phyloP scores from a whole-genome alignment of 1,140 invertebrate genomes.

The Drosophila azteca region DNA sequence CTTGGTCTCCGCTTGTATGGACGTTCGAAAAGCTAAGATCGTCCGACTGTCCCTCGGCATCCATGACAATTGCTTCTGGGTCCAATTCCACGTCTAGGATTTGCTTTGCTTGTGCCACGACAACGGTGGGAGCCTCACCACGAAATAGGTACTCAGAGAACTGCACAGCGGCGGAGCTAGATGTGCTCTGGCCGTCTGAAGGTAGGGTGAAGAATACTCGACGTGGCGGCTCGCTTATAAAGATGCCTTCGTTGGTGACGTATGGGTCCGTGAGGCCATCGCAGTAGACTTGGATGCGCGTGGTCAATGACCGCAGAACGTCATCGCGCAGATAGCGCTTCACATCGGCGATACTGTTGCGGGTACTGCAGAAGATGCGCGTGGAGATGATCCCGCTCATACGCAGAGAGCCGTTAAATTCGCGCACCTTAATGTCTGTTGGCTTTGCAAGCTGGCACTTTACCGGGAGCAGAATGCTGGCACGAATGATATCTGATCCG shows the following conservation, averaged over 20 bases:
- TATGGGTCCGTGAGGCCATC: conserved; percentile 79
- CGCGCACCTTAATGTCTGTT: conserved; percentile 59
- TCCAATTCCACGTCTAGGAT: conserved; percentile 76
- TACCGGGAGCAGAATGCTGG: conserved; percentile 69
- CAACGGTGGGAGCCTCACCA: conserved; percentile 76
- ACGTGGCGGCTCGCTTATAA: conserved; percentile 76
- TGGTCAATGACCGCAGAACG: conserved; percentile 74
- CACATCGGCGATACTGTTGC: conserved; percentile 71
- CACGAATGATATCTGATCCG: conserved; percentile 47
- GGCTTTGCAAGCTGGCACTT: conserved; percentile 68
- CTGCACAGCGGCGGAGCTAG: conserved; percentile 44
- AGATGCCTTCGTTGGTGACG: conserved; percentile 62
- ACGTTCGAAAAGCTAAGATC: conserved; percentile 47
- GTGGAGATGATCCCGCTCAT: conserved; percentile 72
- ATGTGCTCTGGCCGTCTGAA: conserved; percentile 18
- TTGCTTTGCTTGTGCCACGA: conserved; percentile 75
- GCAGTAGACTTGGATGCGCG: conserved; percentile 80
- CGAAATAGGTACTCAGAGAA: conserved; percentile 82
- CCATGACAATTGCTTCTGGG: conserved; percentile 58
- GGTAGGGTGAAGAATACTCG: conserved; percentile 75
- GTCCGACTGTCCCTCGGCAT: conserved; percentile 72
- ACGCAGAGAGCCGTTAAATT: conserved; percentile 70
- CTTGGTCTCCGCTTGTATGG: conserved; percentile 17
- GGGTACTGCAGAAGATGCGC: conserved; percentile 69
- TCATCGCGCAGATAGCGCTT: conserved; percentile 77